phyloP scores from a whole-genome alignment of 2,888 invertebrate genomes.

The Apamea epomidion region DNA sequence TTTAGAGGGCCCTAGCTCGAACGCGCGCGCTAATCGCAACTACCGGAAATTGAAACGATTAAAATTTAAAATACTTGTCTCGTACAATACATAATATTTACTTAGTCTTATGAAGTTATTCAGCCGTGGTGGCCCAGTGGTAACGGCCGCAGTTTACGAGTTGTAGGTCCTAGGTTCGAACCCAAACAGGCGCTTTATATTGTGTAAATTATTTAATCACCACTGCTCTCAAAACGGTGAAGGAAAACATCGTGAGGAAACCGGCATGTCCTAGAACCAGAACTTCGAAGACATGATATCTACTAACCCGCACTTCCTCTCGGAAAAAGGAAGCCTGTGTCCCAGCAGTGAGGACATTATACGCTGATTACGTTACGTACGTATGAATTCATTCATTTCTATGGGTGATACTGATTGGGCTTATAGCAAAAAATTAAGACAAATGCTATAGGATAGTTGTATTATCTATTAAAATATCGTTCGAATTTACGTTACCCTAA shows the following conservation, averaged over 20 bases:
- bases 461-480: not conserved
- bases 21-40: not conserved
- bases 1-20: slow-evolving; percentile 2
- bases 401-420: too few relatives aligned
- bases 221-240: not conserved
- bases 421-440: too few relatives aligned
- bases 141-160: not conserved
- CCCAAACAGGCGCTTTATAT: not conserved
- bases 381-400: too few relatives aligned
- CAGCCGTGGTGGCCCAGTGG: not conserved
- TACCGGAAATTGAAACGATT: not conserved
- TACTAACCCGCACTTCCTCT: too few relatives aligned
- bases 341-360: too few relatives aligned
- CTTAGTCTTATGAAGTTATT: not conserved
- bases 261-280: too few relatives aligned
- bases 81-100: not conserved
- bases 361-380: too few relatives aligned
- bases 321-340: too few relatives aligned
- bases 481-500: not conserved
- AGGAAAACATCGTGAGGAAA: not conserved
- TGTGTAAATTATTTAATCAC: not conserved
- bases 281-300: too few relatives aligned
- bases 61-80: not conserved
- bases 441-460: too few relatives aligned
- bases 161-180: too few relatives aligned